A percentile compares a stretch with the other conserved stretches of the same genome.
These are phyloP conservation scores for Labrus mixtus DNA, from an alignment of 2,113 vertebrate species.

Conservation along the genomic window DNA sequence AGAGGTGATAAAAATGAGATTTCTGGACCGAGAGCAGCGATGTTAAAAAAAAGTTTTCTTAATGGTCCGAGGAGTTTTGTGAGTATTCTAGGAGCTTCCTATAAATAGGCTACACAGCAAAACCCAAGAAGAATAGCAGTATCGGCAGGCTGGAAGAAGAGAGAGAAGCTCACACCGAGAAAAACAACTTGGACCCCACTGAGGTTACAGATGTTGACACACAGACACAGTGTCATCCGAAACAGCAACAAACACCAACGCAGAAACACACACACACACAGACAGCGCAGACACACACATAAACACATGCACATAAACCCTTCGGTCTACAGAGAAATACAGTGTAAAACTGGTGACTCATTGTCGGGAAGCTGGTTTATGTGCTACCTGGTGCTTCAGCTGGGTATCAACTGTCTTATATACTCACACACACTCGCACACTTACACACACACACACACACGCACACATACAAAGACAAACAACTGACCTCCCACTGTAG, in stretches of 20 bases:
- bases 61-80: not conserved
- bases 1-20: not conserved
- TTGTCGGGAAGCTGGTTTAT: constrained; percentile 58
- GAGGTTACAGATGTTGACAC: constrained; percentile 44
- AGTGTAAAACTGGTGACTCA: constrained; percentile 64
- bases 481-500: constrained; percentile 96
- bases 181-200: constrained; percentile 32
- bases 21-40: not conserved
- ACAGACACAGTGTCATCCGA: constrained; percentile 13
- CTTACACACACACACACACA: constrained; percentile 7
- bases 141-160: constrained; percentile 1
- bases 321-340: not conserved
- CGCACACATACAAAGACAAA: constrained; percentile 32
- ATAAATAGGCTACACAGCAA: not conserved
- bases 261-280: not conserved
- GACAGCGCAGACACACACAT: not conserved
- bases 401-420: constrained; percentile 38
- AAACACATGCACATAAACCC: constrained; percentile 29
- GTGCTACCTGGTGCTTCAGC: constrained; percentile 63
- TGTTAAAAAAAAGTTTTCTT: not conserved
- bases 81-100: not conserved
- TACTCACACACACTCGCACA: no score
- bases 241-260: constrained; percentile 23
- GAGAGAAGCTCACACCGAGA: constrained; percentile 7
- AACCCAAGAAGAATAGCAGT: not conserved